These are phyloP conservation scores for Cheumatopsyche charites DNA, from an alignment of 1,140 invertebrate genomes.

Conservation along the genomic window DNA sequence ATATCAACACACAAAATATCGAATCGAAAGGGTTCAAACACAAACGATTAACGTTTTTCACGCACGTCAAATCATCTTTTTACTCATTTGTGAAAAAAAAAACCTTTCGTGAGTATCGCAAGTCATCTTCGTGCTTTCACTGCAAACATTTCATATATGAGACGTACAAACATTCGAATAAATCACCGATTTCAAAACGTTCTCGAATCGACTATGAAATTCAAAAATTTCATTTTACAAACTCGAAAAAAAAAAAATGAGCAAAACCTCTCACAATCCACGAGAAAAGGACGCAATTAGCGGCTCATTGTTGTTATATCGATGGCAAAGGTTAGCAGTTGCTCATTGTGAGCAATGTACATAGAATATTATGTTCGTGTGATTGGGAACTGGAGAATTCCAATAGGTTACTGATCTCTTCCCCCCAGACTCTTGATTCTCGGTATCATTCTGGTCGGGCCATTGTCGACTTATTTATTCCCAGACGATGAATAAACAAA, in stretches of 20 bases:
- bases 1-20: too few species aligned
- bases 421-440: constrained; percentile 11
- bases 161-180: constrained; percentile 5
- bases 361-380: constrained; percentile 6
- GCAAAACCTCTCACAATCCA: too few species aligned
- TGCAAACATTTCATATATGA: constrained; percentile 7
- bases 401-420: constrained; percentile 30
- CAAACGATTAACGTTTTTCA: constrained; percentile 21
- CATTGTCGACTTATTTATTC: constrained; percentile 4
- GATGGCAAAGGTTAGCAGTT: constrained; percentile 25
- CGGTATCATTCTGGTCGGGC: not conserved
- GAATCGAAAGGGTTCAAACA: too few species aligned
- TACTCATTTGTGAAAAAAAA: not conserved
- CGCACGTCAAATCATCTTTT: constrained; percentile 1
- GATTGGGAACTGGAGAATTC: constrained; percentile 27
- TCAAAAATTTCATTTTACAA: too few species aligned
- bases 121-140: constrained; percentile 24
- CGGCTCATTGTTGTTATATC: constrained; percentile 15
- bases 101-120: not conserved
- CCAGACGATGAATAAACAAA: constrained; percentile 15
- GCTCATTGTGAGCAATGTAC: constrained; percentile 5
- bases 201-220: too few species aligned
- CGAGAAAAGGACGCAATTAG: constrained; percentile 19
- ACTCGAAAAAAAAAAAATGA: too few species aligned
- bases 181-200: constrained; percentile 7